These are phyloP conservation scores for Apocheima hispidaria DNA, from an alignment of 2,888 invertebrate species.

Conservation along the genomic window DNA sequence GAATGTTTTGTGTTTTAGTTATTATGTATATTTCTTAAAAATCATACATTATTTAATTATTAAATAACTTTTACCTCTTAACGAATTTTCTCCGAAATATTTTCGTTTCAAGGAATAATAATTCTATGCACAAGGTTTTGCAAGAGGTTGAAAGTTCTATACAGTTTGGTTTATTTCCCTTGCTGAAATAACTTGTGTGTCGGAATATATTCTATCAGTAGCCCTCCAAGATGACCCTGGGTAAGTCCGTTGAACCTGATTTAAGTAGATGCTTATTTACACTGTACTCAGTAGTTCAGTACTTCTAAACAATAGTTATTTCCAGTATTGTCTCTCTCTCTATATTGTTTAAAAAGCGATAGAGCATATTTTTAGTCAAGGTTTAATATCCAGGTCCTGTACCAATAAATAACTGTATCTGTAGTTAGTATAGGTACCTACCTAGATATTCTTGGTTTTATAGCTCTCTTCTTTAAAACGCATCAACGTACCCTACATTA, in stretches of 20 bases:
- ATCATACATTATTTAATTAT: too few relatives aligned
- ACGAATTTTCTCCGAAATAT: not conserved
- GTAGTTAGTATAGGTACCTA: too few relatives aligned
- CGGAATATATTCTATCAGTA: constrained; percentile 18
- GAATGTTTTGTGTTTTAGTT: not conserved
- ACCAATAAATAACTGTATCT: too few relatives aligned
- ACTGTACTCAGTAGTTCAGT: not conserved
- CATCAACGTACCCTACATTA: too few relatives aligned
- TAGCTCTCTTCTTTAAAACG: too few relatives aligned
- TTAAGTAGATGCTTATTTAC: constrained; percentile 6
- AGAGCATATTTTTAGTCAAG: too few relatives aligned
- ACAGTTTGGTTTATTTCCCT: constrained; percentile 26
- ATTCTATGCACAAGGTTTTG: not conserved
- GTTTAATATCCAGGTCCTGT: too few relatives aligned
- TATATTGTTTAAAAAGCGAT: too few relatives aligned
- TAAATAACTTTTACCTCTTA: not conserved
- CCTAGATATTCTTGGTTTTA: too few relatives aligned
- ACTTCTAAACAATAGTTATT: not conserved
- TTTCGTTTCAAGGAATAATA: too few relatives aligned
- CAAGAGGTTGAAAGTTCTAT: constrained; percentile 15
- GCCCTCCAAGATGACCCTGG: constrained; percentile 47
- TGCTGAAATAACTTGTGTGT: constrained; percentile 21
- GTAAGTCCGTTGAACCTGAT: constrained; percentile 45
- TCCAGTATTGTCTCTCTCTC: too few relatives aligned
- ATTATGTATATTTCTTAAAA: constrained; percentile 6